phyloP scores from a whole-genome alignment of 2,797 vertebrate genomes.

The Anas acuta region DNA sequence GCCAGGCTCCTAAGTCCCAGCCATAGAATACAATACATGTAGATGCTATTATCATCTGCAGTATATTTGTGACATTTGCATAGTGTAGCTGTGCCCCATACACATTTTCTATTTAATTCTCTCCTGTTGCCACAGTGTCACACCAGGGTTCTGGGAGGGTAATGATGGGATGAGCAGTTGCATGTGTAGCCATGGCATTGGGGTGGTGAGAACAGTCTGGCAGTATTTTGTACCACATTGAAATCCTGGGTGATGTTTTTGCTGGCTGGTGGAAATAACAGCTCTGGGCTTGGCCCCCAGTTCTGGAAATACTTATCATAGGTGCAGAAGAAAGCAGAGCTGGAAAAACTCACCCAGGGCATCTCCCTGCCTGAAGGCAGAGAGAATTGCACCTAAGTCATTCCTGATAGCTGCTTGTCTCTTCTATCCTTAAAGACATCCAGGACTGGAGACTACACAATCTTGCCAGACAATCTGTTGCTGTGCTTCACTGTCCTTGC shows the following conservation, averaged over 20 bases:
- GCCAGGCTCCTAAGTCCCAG: background rate
- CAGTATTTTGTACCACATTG: background rate
- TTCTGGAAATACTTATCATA: background rate
- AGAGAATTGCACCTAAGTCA: background rate
- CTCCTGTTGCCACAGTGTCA: background rate
- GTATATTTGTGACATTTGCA: background rate
- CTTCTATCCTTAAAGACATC: background rate
- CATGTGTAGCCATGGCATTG: background rate
- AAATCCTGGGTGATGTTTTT: background rate
- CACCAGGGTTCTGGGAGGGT: background rate
- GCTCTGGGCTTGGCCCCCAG: background rate
- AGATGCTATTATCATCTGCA: background rate
- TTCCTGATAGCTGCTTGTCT: background rate
- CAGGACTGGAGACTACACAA: background rate
- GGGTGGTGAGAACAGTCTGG: background rate
- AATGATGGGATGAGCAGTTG: background rate
- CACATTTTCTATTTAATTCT: background rate
- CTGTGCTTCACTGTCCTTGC: constrained; percentile 10
- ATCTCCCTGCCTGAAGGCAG: background rate
- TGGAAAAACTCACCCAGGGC: background rate
- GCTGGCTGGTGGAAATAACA: background rate
- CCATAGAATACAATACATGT: background rate
- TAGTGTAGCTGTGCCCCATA: background rate
- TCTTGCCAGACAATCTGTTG: constrained; percentile 52
- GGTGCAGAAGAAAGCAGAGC: background rate